phyloP scores from a whole-genome alignment of 2,797 vertebrate species.

The Pristis pectinata region DNA sequence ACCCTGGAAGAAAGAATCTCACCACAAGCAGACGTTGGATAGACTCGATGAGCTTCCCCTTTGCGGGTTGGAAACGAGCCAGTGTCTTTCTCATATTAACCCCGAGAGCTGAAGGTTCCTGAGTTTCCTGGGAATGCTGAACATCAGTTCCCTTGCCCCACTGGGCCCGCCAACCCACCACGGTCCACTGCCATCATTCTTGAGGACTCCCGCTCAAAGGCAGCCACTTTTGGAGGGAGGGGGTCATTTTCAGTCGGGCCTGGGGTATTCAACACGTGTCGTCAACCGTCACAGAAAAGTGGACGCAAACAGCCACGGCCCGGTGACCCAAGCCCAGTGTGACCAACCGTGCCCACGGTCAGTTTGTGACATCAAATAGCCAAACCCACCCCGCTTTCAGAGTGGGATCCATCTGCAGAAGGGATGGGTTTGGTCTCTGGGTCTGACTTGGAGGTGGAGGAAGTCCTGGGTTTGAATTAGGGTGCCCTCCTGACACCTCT shows the following conservation, averaged over 20 bases:
- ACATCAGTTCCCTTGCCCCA: not conserved
- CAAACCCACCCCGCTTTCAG: conserved; percentile 37
- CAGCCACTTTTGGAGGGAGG: not conserved
- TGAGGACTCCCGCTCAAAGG: not conserved
- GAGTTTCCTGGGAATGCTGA: not conserved
- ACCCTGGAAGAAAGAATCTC: not conserved
- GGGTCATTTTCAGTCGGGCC: not conserved
- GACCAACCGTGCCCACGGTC: too few species aligned
- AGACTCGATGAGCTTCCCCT: not conserved
- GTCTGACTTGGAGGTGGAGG: not conserved
- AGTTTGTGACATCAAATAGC: too few species aligned
- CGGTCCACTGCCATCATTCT: not conserved
- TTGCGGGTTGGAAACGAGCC: not conserved
- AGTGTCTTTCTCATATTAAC: too few species aligned
- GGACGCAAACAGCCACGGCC: conserved; percentile 72
- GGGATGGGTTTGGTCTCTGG: too few species aligned
- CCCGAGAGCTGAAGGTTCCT: not conserved
- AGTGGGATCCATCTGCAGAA: too few species aligned
- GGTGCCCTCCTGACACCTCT: too few species aligned
- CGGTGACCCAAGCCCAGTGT: conserved; percentile 43
- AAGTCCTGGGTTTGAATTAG: not conserved
- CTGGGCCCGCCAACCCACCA: not conserved
- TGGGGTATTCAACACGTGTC: conserved; percentile 68
- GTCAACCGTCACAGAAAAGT: conserved; percentile 94
- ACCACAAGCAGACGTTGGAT: not conserved